Evolutionary conservation across 2,113 vertebrate species (phyloP).

Genomic region (Eonycteris spelaea): DNA sequence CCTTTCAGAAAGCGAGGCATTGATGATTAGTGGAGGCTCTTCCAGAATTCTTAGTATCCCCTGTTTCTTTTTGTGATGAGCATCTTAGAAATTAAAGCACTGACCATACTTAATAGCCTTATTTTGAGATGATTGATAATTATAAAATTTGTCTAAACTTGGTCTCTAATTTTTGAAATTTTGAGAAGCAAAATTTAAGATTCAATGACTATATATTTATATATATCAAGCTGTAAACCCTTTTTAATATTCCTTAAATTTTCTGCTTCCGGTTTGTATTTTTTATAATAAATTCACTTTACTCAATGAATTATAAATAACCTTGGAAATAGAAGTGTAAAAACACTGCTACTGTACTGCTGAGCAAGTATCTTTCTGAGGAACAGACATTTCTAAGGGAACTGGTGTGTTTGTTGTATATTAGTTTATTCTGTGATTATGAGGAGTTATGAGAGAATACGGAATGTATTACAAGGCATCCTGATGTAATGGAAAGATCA

Average conservation of each 20-base stretch:
- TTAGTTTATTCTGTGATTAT: background rate
- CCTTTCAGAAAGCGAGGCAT: conserved; percentile 41
- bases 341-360: background rate
- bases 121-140: conserved; percentile 2
- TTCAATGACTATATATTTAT: background rate
- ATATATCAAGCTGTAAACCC: background rate
- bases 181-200: conserved; percentile 11
- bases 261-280: background rate
- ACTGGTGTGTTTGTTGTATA: background rate
- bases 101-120: background rate
- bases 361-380: conserved; percentile 28
- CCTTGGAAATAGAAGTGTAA: conserved; percentile 32
- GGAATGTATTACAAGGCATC: too few relatives aligned
- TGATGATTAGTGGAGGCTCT: conserved; percentile 29
- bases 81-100: background rate
- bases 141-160: conserved; percentile 3
- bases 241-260: conserved; percentile 10
- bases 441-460: background rate
- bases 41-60: conserved; percentile 26
- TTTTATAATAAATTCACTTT: conserved; percentile 55
- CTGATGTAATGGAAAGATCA: background rate
- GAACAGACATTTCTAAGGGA: background rate
- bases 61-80: background rate
- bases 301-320: conserved; percentile 46
- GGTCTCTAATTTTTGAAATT: conserved; percentile 9